Base-by-base conservation (phyloP, 2,888 invertebrate species). In the Dicranocentrus wangi region DNA sequence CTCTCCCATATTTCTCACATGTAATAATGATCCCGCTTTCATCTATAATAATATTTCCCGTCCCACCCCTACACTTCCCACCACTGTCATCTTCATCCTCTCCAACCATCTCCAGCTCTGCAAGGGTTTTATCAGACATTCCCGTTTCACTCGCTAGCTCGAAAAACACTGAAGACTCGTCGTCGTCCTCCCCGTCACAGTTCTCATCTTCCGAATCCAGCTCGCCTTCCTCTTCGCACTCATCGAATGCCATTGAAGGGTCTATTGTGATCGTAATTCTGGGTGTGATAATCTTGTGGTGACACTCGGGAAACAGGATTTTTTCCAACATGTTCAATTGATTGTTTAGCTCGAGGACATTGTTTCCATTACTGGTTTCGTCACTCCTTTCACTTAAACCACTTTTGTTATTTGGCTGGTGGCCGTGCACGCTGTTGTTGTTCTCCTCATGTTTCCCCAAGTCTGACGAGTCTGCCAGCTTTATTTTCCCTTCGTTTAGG, bases 211-310 rank as follows among this genome's bases (percentile, higher is more conserved):
- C 63, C 8, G 68, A 61, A 28, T 71, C 70, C 15, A 58, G 51
- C 13, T n/a, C 77, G 21, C 39, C 66, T 25, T 70, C 78, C 25
- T 79, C 79, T 27, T 79, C 79, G 39, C 79, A 79, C 25, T 79
- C 78, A 32, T 79, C 78, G 21, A 79, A 79, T 15, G 63, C 78
- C 78, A 79, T 79, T 39, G 43, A 39, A n/a, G 84, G 85, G 23
- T 86, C 85, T 19, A 85, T 81, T 5, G 86, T 86, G 13, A 86
- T 86, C 43, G 84, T 83, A 17, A 86, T 86, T 8, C 83, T 60
- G 13, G 86, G 86, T 27, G 84, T 72, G 23, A 66, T 79, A 15
- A 71, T 39, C 43, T 79, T 79, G 21, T 66, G 66, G 42, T 72
- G 79, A 19, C 15, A 60, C n/a, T 72, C 79, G 0, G 79, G 79